Conservation (phyloP, 2,797 vertebrate genomes). For the Periophthalmus magnuspinnatus region DNA sequence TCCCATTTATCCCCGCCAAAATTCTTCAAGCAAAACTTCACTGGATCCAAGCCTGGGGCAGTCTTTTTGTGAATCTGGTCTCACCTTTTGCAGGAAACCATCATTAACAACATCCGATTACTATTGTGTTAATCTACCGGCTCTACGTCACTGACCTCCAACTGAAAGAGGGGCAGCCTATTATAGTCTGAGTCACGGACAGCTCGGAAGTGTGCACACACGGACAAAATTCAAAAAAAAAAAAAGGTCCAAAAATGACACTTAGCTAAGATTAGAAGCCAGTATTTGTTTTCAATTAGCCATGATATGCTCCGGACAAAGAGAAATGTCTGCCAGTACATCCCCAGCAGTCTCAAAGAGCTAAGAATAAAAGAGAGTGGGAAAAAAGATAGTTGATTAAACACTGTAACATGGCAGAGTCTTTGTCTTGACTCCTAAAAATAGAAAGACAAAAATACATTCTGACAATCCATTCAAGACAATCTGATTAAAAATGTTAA, state of each 20-base stretch:
- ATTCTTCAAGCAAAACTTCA: neutral
- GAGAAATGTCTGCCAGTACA: slow-evolving; percentile 40
- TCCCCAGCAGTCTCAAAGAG: slow-evolving; percentile 62
- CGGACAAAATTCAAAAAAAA: slow-evolving; percentile 19
- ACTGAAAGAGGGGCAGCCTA: slow-evolving; percentile 23
- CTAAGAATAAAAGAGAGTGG: slow-evolving; percentile 34
- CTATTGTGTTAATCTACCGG: slow-evolving; percentile 18
- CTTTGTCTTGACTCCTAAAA: slow-evolving; percentile 12
- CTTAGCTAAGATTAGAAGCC: slow-evolving; percentile 37
- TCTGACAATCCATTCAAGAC: slow-evolving; percentile 3
- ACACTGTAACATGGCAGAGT: slow-evolving; percentile 20
- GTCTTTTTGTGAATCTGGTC: slow-evolving; percentile 6
- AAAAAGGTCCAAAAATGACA: slow-evolving; percentile 26
- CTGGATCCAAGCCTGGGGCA: slow-evolving; percentile 1
- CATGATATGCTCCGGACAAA: slow-evolving; percentile 37
- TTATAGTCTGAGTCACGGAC: slow-evolving; percentile 48
- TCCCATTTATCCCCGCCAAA: neutral
- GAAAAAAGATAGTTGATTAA: slow-evolving; percentile 38
- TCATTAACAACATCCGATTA: slow-evolving; percentile 10
- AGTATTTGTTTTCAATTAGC: slow-evolving; percentile 71
- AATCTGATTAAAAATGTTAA: slow-evolving; percentile 5
- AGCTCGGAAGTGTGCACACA: slow-evolving; percentile 25
- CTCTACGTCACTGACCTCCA: slow-evolving; percentile 28
- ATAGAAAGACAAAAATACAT: slow-evolving; percentile 9
- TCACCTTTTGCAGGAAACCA: neutral